Percentiles rank a stretch among this genome's conserved stretches.
Conservation (phyloP, 2,113 vertebrate genomes). For the Trematomus loennbergii region DNA sequence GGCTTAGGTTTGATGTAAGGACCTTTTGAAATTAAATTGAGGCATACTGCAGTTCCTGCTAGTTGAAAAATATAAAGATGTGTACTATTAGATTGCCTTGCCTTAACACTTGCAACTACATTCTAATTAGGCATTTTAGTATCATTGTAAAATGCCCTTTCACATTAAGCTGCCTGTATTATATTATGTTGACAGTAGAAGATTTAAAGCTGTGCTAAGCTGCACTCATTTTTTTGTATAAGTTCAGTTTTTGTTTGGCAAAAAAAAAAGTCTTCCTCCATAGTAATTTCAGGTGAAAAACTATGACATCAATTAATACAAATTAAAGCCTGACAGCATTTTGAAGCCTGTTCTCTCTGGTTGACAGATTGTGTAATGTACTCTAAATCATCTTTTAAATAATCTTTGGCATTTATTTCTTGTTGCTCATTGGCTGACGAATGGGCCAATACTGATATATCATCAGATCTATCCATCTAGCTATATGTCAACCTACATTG, state of each 20-base stretch:
- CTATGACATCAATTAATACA: neutral
- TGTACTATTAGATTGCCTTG: neutral
- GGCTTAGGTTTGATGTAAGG: neutral
- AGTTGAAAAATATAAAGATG: neutral
- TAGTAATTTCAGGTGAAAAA: neutral
- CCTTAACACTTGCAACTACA: neutral
- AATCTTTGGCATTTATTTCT: slow-evolving; percentile 36
- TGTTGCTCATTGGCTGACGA: neutral
- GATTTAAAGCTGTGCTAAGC: neutral
- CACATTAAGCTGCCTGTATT: neutral
- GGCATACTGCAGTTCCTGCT: neutral
- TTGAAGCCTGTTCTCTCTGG: neutral
- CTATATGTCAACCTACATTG: neutral
- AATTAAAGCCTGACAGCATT: neutral
- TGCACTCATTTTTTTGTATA: neutral
- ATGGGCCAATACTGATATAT: neutral
- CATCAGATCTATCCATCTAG: neutral
- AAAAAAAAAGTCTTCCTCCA: neutral
- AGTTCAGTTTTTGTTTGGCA: neutral
- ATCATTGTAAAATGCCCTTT: neutral
- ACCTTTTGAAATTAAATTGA: neutral
- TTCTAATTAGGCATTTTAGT: neutral
- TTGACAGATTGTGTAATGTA: neutral
- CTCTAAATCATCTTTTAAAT: neutral
- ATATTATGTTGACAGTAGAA: neutral